Conservation (phyloP, 2,113 vertebrate species). For the Cyprinodon brontotheroides region DNA sequence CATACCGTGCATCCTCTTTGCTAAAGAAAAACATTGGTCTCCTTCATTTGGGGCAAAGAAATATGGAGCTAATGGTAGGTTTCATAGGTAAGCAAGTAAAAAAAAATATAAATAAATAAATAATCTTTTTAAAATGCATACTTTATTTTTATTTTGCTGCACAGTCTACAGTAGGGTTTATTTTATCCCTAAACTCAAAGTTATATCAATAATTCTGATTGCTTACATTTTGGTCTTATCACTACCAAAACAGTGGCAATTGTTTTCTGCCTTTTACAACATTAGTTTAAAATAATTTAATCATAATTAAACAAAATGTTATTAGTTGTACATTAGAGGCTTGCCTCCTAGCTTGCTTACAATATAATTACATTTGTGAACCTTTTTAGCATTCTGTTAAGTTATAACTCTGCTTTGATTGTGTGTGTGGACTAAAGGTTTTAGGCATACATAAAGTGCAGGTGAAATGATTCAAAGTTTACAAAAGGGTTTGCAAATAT, state of each 20-base stretch:
- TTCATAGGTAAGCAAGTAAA: background rate
- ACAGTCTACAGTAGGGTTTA: too few species aligned
- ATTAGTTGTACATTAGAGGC: background rate
- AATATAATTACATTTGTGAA: background rate
- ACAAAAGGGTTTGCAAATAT: too few species aligned
- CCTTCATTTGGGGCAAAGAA: background rate
- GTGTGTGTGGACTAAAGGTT: too few species aligned
- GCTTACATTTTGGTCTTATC: too few species aligned
- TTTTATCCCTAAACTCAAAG: too few species aligned
- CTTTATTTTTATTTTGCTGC: background rate
- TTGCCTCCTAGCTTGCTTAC: background rate
- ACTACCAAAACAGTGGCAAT: too few species aligned
- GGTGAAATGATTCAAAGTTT: too few species aligned
- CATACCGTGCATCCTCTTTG: background rate
- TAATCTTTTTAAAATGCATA: background rate
- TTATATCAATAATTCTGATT: too few species aligned
- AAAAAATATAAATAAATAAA: background rate
- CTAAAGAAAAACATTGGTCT: background rate
- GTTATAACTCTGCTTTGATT: too few species aligned
- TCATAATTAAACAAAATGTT: background rate
- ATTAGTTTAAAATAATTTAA: background rate
- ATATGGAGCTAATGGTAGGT: background rate
- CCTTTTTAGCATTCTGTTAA: too few species aligned
- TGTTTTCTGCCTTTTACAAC: too few species aligned
- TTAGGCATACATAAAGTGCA: too few species aligned